A percentile compares a stretch with the other conserved stretches of the same genome.
Conservation (phyloP, 1,140 invertebrate genomes). For the Octopus sinensis region DNA sequence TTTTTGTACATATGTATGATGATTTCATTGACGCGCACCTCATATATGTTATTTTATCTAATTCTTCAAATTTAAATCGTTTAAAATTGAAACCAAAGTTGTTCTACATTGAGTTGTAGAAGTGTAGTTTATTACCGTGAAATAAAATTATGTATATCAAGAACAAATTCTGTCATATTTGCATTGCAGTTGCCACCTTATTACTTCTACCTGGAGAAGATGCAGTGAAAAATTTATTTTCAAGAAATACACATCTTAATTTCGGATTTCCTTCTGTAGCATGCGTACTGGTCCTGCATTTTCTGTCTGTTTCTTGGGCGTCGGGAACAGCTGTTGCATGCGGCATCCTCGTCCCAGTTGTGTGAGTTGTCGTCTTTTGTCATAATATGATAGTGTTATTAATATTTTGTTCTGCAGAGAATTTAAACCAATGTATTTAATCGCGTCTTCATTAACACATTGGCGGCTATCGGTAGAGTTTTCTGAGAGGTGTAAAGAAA, state of each 20-base stretch:
- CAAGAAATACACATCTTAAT: slow-evolving; percentile 54
- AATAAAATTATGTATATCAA: too few relatives aligned
- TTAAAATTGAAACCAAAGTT: too few relatives aligned
- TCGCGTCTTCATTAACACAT: too few relatives aligned
- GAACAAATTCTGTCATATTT: not conserved
- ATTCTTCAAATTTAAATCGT: too few relatives aligned
- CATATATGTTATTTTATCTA: too few relatives aligned
- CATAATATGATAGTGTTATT: not conserved
- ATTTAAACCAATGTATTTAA: not conserved
- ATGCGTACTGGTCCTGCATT: slow-evolving; percentile 50
- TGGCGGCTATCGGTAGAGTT: too few relatives aligned
- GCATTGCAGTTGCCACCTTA: slow-evolving; percentile 53
- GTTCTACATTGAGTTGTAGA: too few relatives aligned
- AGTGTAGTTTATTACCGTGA: too few relatives aligned
- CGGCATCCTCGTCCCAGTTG: slow-evolving; percentile 59
- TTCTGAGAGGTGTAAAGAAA: too few relatives aligned
- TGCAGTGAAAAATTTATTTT: slow-evolving; percentile 57
- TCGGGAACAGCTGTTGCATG: slow-evolving; percentile 54
- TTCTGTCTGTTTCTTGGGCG: slow-evolving; percentile 55
- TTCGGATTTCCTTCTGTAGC: slow-evolving; percentile 54
- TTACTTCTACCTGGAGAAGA: slow-evolving; percentile 58
- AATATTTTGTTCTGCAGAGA: not conserved
- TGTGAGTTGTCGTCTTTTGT: slow-evolving; percentile 39
- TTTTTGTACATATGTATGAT: too few relatives aligned
- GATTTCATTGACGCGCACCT: too few relatives aligned